A percentile compares a stretch with the other conserved stretches of the same genome.
Evolutionary conservation across 2,888 invertebrate genomes (phyloP).

Genomic region (Sinelater perroti): DNA sequence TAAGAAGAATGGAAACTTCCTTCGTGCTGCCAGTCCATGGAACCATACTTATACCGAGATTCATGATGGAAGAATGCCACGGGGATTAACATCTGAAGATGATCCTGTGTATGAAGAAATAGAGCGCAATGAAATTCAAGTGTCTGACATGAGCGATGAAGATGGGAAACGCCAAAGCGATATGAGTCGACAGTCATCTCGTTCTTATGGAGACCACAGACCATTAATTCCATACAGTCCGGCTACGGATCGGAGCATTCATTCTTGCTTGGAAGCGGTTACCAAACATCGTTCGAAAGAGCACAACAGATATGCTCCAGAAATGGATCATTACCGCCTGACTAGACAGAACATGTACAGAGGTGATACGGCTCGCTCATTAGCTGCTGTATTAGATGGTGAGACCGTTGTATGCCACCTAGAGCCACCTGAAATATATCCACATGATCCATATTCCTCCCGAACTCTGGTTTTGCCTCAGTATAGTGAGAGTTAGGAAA

Average conservation of each 20-base stretch:
- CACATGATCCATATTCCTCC: slow-evolving; percentile 63
- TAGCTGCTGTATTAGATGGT: slow-evolving; percentile 84
- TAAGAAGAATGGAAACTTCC: slow-evolving; percentile 57
- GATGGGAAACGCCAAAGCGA: slow-evolving; percentile 78
- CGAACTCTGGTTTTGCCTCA: slow-evolving; percentile 67
- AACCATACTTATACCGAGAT: slow-evolving; percentile 85
- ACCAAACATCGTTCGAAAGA: slow-evolving; percentile 58
- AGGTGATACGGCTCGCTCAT: slow-evolving; percentile 67
- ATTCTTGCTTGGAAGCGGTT: slow-evolving; percentile 51
- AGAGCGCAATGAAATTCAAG: slow-evolving; percentile 75
- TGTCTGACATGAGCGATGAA: slow-evolving; percentile 82
- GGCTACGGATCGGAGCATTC: slow-evolving; percentile 66
- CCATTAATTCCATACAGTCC: slow-evolving; percentile 83
- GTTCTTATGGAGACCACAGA: slow-evolving; percentile 82
- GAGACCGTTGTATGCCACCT: slow-evolving; percentile 87
- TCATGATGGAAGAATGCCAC: slow-evolving; percentile 61
- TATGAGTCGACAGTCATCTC: slow-evolving; percentile 74
- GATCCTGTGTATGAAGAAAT: slow-evolving; percentile 87
- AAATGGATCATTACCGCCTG: slow-evolving; percentile 65
- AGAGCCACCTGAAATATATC: slow-evolving; percentile 71
- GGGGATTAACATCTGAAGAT: slow-evolving; percentile 70
- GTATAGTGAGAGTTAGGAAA: slow-evolving; percentile 70
- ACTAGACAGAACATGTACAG: slow-evolving; percentile 64
- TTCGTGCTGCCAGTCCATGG: slow-evolving; percentile 67
- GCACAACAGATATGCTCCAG: slow-evolving; percentile 61